Base-by-base conservation (phyloP, 2,888 invertebrate species). In the Acronicta aceris region DNA sequence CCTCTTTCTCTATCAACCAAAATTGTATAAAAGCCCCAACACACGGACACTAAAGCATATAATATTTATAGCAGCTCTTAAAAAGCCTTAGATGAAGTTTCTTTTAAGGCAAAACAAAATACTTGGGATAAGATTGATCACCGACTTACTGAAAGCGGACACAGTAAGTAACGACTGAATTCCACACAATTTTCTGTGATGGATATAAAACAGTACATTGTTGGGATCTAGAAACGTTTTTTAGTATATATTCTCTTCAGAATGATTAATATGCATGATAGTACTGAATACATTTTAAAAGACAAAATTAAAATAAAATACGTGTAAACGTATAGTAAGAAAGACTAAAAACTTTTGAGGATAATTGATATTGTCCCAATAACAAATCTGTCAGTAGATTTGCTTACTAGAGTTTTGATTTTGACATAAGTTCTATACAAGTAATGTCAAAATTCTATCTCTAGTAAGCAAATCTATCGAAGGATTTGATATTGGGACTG, bases 101-200 rank as follows among this genome's bases (percentile, higher is more conserved):
- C 13, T 66, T 63, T 63, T 63, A 47, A 56, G 21, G 51, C 62
- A 13, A 53, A 77, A 71, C 62, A 78, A 71, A 76, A 74, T 65
- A 49, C 52, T 56, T 27, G 49, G 41, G 58, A 47, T 55, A 74
- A 72, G 76, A 76, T 76, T 72, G 78, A 76, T 76, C 64, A 51
- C 54, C 38, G 36, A 50, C 49, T 59, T 51, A 59, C 50, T 50
- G n/a, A 33, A 48, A 50, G 36, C 38, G 52, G 51, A 42, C 48
- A 33, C 27, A 50, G 54, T 50, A 42, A 53, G 71, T 59, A 69
- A 33, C 8, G 41, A 45, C 17, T 50, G 57, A 59, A 52, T 58
- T 53, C 43, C 15, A 50, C 57, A 53, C 56, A 41, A 62, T 60
- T 65, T 52, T 15, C 13, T 50, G 51, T 75, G 75, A 75, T 75